Conservation (phyloP, 2,113 vertebrate species). For the Tympanuchus pallidicinctus region DNA sequence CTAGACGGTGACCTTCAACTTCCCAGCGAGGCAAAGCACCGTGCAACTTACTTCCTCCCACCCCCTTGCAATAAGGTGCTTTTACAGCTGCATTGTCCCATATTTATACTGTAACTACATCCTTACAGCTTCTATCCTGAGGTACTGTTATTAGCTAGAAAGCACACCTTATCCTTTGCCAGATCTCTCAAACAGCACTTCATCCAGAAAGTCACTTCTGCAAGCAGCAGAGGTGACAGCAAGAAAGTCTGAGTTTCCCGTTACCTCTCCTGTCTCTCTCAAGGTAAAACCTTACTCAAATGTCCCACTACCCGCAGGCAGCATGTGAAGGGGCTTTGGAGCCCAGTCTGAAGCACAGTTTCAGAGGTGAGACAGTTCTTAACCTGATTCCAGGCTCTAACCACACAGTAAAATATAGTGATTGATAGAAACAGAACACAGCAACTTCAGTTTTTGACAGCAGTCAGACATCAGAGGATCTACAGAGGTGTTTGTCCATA, state of each 20-base stretch:
- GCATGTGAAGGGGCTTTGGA: not conserved
- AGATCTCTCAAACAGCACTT: not conserved
- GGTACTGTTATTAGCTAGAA: not conserved
- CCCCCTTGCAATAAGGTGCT: not conserved
- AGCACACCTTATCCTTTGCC: not conserved
- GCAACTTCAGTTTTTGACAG: not conserved
- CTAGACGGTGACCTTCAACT: not conserved
- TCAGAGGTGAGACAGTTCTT: not conserved
- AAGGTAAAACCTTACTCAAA: not conserved
- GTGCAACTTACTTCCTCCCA: not conserved
- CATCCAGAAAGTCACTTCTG: not conserved
- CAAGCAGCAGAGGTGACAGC: not conserved
- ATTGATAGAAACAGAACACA: accelerated
- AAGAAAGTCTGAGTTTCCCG: not conserved
- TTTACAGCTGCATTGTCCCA: not conserved
- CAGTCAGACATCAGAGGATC: accelerated
- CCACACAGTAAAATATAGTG: not conserved
- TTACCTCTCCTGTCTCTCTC: not conserved
- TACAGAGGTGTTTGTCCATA: not conserved
- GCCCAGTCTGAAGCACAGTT: not conserved
- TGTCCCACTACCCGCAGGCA: not conserved
- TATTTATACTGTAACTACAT: not conserved
- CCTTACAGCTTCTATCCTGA: not conserved
- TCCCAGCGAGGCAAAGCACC: not conserved
- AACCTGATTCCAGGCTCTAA: not conserved